Evolutionary conservation across 2,797 vertebrate genomes (phyloP).

Genomic region (Dicrostonyx torquatus): DNA sequence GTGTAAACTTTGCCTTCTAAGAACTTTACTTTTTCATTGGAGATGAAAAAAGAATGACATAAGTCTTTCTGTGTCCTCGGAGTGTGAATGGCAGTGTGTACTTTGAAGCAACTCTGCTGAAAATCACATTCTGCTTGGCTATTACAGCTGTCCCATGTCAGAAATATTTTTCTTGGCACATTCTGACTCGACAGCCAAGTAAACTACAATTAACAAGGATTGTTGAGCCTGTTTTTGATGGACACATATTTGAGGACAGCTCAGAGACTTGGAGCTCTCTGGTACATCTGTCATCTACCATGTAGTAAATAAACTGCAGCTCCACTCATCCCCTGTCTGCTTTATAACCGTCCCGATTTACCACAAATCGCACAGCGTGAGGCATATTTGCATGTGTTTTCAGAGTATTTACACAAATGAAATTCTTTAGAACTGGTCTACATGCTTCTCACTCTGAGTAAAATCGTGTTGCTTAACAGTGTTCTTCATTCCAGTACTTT

Average conservation of each 20-base stretch:
- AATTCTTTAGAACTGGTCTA: slow-evolving; percentile 2
- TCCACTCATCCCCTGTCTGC: not conserved
- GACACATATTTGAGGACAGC: not conserved
- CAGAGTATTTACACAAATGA: not conserved
- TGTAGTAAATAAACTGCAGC: not conserved
- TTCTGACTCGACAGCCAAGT: slow-evolving; percentile 6
- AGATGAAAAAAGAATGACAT: not conserved
- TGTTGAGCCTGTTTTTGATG: slow-evolving; percentile 4
- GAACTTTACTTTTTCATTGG: not conserved
- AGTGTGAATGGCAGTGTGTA: not conserved
- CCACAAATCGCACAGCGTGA: not conserved
- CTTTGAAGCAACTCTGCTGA: not conserved
- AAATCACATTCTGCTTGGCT: not conserved
- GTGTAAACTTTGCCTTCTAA: not conserved
- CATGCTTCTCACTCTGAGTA: not conserved
- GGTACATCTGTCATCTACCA: not conserved
- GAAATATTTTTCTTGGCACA: not conserved
- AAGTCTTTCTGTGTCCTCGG: not conserved
- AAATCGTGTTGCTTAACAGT: slow-evolving; percentile 28
- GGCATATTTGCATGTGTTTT: slow-evolving; percentile 18
- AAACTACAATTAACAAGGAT: not conserved
- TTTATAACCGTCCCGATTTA: slow-evolving; percentile 34
- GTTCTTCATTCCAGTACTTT: not conserved
- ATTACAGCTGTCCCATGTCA: not conserved
- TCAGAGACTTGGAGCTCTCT: not conserved